Conservation (phyloP, 2,888 invertebrate genomes). For the Formica aserva region DNA sequence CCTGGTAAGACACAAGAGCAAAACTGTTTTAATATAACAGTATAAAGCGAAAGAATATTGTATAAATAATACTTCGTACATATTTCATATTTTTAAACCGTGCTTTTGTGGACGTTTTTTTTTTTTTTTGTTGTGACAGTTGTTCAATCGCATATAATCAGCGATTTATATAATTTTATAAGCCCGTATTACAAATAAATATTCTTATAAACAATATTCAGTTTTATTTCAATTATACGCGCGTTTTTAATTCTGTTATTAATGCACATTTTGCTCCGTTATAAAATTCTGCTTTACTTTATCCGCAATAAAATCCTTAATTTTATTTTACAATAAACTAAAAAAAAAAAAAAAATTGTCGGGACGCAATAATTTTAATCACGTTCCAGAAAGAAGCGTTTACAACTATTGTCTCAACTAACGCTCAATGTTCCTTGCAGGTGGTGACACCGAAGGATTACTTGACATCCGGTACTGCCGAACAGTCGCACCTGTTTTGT, state of each 20-base stretch:
- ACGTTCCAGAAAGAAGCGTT: background rate
- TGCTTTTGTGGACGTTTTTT: background rate
- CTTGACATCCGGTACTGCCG: conserved; percentile 51
- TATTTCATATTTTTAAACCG: background rate
- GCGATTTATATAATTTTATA: background rate
- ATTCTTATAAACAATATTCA: background rate
- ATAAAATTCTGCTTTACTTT: background rate
- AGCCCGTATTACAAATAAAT: background rate
- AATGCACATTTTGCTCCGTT: background rate
- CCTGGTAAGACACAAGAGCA: background rate
- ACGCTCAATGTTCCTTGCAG: conserved; percentile 65
- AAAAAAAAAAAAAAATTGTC: background rate
- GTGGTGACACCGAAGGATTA: conserved; percentile 77
- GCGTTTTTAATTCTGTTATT: background rate
- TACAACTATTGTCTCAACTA: background rate
- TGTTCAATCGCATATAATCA: background rate
- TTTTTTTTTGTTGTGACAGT: background rate
- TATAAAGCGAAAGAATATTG: conserved; percentile 1
- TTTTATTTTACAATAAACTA: background rate
- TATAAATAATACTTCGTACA: background rate
- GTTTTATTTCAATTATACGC: conserved; percentile 3
- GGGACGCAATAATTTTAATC: background rate
- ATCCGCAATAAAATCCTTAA: background rate
- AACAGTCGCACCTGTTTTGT: conserved; percentile 77
- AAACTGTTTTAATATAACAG: background rate